phyloP scores from a whole-genome alignment of 2,113 vertebrate species.

The Alectura lathami region DNA sequence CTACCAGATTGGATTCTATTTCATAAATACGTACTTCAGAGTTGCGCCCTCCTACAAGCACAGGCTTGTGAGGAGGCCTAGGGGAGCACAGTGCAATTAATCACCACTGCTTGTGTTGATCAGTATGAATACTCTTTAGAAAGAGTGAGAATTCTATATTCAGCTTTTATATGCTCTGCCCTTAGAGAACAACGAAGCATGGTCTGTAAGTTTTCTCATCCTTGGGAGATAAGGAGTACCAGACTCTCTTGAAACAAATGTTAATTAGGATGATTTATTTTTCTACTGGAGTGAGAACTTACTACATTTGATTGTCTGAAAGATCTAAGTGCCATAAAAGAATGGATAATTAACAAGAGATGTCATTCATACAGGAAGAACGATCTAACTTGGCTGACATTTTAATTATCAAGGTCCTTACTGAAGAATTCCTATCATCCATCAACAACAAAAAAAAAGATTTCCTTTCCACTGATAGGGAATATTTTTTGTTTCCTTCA shows the following conservation, averaged over 20 bases:
- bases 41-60: background rate
- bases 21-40: conserved; percentile 13
- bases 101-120: background rate
- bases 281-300: background rate
- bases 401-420: background rate
- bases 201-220: background rate
- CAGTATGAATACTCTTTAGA: conserved; percentile 12
- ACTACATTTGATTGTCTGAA: background rate
- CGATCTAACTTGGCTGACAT: background rate
- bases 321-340: background rate
- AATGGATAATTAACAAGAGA: conserved; percentile 8
- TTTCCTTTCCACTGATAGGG: background rate
- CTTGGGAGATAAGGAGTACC: background rate
- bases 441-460: background rate
- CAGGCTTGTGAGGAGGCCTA: background rate
- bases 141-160: background rate
- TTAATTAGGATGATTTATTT: conserved; percentile 15
- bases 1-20: background rate
- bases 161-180: background rate
- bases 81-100: conserved; percentile 16
- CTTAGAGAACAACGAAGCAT: background rate
- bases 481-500: background rate
- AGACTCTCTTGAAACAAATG: background rate
- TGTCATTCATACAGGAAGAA: background rate
- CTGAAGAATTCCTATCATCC: background rate